These are phyloP conservation scores for Tortrix viridana DNA, from an alignment of 2,888 invertebrate species.

Conservation along the genomic window DNA sequence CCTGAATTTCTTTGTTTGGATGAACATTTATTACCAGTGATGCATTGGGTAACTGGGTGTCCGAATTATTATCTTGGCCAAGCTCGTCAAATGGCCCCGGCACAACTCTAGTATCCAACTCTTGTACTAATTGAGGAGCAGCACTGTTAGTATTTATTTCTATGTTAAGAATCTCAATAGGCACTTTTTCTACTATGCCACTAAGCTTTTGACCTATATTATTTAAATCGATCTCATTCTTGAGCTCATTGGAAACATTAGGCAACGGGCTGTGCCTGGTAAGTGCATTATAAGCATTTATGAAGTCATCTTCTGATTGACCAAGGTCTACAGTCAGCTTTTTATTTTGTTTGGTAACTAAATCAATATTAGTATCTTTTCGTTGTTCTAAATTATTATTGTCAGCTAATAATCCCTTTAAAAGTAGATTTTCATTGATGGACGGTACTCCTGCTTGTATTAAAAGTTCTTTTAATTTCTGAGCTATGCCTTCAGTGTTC, in stretches of 20 bases:
- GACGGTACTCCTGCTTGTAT: constrained; percentile 64
- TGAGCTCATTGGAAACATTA: constrained; percentile 50
- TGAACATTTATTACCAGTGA: too few relatives aligned
- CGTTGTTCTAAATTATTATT: constrained; percentile 43
- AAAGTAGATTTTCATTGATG: constrained; percentile 64
- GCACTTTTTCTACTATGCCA: not conserved
- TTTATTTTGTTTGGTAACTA: constrained; percentile 41
- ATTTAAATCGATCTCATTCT: not conserved
- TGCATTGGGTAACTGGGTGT: too few relatives aligned
- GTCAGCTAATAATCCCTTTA: constrained; percentile 60
- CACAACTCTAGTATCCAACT: not conserved
- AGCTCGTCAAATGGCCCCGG: too few relatives aligned
- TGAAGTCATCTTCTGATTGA: constrained; percentile 78
- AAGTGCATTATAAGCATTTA: constrained; percentile 77
- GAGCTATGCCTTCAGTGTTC: constrained; percentile 57
- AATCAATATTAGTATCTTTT: constrained; percentile 36
- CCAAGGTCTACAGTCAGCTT: constrained; percentile 61
- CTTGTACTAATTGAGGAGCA: not conserved
- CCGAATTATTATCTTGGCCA: too few relatives aligned
- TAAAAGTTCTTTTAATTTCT: constrained; percentile 64
- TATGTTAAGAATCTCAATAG: not conserved
- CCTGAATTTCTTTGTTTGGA: too few relatives aligned
- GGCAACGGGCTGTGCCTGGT: constrained; percentile 73
- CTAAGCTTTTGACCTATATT: not conserved
- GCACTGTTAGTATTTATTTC: not conserved